Evolutionary conservation across 1,140 invertebrate species (phyloP), one percentile per base, ranked within the genome.

Genomic region (Theocolax elegans): DNA sequence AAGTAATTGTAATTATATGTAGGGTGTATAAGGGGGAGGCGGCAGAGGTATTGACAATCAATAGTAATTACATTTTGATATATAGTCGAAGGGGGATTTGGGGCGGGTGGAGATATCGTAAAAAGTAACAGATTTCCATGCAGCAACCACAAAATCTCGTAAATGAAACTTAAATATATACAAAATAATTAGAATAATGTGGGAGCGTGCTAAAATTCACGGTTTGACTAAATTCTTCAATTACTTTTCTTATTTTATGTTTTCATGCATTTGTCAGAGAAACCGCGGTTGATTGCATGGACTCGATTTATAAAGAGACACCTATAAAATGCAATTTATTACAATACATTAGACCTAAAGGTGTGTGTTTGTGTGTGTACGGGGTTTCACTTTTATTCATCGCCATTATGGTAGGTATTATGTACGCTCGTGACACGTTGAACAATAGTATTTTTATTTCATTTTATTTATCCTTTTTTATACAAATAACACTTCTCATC

Each of bases 1-100:
- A 78, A 78, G 76, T 66, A 70, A 76, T 68, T 73, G 56, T 65
- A 73, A 49, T 71, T 29, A 59, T 53, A 46, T n/a, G n/a, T n/a
- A n/a, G n/a, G n/a, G n/a, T n/a, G n/a, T n/a, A n/a, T n/a, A n/a
- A n/a, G n/a, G n/a, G n/a, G n/a, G n/a, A n/a, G n/a, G n/a, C n/a
- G n/a, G n/a, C n/a, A n/a, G 40, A 59, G 58, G 31, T 74, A 70
- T 69, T 63, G 38, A 76, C 65, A 67, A 58, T 58, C 70, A n/a
- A 66, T 72, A 77, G 65, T 71, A 73, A 73, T 76, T 70, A 75
- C 48, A 67, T 66, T 74, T 67, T 72, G 60, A 46, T 67, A 72
- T 59, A 72, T 64, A 65, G 48, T 67, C 65, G 53, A n/a, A n/a
- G n/a, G n/a, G n/a, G n/a, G n/a, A n/a, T n/a, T n/a, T n/a, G n/a